Conservation (phyloP, 2,113 vertebrate species). For the western clawed frog (Xenopus tropicalis) region UCB_Xtro_10.0 CM004451.2:69321501-69322000, state of each 20-base stretch:
- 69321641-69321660: neutral
- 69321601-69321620: too few species aligned
- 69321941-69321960: too few species aligned
- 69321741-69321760: neutral
- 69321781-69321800: neutral
- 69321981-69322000: too few species aligned
- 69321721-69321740: neutral
- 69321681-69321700: conserved; percentile 5
- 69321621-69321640: neutral
- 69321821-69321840: neutral
- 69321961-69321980: too few species aligned
- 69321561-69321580: too few species aligned
- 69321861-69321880: neutral
- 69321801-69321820: neutral
- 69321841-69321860: neutral
- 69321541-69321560: too few species aligned
- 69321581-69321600: too few species aligned
- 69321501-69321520: too few species aligned
- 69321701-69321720: neutral
- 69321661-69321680: neutral
- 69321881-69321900: neutral
- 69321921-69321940: too few species aligned
- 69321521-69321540: too few species aligned
- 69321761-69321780: conserved; percentile 1
- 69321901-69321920: too few species aligned